A percentile compares a stretch with the other conserved stretches of the same genome.
phyloP scores from a whole-genome alignment of 2,113 vertebrate genomes.

The Scophthalmus maximus region DNA sequence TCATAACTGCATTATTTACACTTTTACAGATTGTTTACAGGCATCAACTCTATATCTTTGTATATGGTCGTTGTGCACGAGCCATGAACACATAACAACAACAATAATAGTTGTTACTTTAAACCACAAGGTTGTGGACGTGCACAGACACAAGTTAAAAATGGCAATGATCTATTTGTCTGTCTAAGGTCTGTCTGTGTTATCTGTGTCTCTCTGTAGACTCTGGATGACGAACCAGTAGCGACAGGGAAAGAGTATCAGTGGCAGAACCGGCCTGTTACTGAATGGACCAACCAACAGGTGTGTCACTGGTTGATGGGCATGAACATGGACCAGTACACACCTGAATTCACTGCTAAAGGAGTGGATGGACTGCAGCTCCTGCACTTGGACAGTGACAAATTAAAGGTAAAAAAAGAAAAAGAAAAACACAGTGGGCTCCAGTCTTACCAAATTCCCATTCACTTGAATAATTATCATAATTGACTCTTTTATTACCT shows the following conservation, averaged over 20 bases:
- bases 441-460: not conserved
- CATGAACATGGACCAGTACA: constrained; percentile 92
- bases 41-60: constrained; percentile 1
- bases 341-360: constrained; percentile 87
- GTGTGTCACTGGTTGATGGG: constrained; percentile 91
- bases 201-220: constrained; percentile 76
- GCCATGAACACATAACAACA: too few relatives aligned
- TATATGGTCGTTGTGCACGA: not conserved
- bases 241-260: constrained; percentile 88
- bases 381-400: constrained; percentile 88
- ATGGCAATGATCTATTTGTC: not conserved
- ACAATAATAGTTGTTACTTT: too few relatives aligned
- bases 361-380: constrained; percentile 87
- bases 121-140: too few relatives aligned
- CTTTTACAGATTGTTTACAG: constrained; percentile 1
- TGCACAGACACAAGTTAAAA: too few relatives aligned
- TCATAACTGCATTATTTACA: not conserved
- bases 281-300: constrained; percentile 90
- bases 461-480: not conserved
- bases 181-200: constrained; percentile 15
- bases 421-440: not conserved
- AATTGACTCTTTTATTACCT: not conserved
- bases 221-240: constrained; percentile 86
- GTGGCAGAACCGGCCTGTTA: constrained; percentile 89
- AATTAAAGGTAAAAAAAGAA: constrained; percentile 83